Conservation (phyloP, 2,797 vertebrate genomes). For the Pipistrellus pipistrellus region DNA sequence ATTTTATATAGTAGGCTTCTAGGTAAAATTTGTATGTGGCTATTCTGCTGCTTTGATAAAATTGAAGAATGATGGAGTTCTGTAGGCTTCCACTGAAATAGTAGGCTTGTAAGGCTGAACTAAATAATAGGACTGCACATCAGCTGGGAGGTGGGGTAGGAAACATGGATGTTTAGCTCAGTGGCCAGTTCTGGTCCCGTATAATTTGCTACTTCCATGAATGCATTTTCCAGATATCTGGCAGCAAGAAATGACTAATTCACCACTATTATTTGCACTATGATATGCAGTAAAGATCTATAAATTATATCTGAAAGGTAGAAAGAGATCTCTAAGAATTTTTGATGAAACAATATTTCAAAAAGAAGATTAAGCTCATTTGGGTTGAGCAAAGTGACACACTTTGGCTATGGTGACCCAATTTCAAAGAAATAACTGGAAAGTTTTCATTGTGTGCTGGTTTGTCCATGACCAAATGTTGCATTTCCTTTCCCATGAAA, state of each 20-base stretch:
- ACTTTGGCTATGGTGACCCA: neutral
- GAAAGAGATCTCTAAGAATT: neutral
- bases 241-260: neutral
- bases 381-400: neutral
- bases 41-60: neutral
- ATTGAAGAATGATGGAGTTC: neutral
- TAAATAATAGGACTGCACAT: neutral
- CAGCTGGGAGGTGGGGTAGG: neutral
- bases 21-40: neutral
- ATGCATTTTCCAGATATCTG: neutral
- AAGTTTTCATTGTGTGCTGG: neutral
- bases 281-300: neutral
- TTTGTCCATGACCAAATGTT: neutral
- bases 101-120: neutral
- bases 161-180: neutral
- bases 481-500: neutral
- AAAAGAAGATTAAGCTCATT: neutral
- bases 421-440: neutral
- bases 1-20: neutral
- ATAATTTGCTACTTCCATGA: neutral
- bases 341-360: slow-evolving; percentile 47
- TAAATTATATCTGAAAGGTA: neutral
- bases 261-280: neutral
- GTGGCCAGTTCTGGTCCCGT: neutral
- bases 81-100: neutral